These are phyloP conservation scores for Ptilonorhynchus violaceus DNA, from an alignment of 2,113 vertebrate genomes.

Conservation along the genomic window DNA sequence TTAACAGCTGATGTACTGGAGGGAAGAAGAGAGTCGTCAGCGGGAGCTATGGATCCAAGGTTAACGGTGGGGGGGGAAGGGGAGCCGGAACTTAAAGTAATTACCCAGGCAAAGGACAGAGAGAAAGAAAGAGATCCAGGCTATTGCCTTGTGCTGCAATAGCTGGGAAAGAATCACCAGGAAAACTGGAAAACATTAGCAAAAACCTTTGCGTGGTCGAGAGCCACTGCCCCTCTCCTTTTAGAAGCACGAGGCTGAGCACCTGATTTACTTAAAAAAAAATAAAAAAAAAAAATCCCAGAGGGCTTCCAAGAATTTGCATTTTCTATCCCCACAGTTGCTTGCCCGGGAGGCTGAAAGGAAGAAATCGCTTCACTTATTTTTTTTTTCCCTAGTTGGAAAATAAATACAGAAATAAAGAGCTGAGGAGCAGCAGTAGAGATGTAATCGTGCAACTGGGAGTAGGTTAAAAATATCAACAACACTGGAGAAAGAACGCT, in stretches of 20 bases:
- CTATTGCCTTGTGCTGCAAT: neutral
- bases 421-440: neutral
- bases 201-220: neutral
- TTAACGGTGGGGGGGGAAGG: slow-evolving; percentile 19
- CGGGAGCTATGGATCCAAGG: slow-evolving; percentile 53
- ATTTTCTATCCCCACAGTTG: slow-evolving; percentile 10
- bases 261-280: neutral
- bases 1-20: slow-evolving; percentile 73
- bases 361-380: neutral
- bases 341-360: neutral
- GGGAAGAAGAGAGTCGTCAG: neutral
- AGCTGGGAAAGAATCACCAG: neutral
- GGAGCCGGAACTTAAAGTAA: neutral
- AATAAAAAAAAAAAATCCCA: neutral
- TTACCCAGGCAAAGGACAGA: neutral
- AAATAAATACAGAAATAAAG: neutral
- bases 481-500: neutral
- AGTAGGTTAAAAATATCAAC: neutral
- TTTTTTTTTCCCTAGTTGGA: neutral
- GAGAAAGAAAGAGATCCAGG: neutral
- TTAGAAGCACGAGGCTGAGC: neutral
- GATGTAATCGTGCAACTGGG: neutral
- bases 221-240: neutral
- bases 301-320: slow-evolving; percentile 12
- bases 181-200: neutral